These are phyloP conservation scores for Ceratotherium simum DNA, from an alignment of 2,113 vertebrate genomes.

Conservation along the genomic window DNA sequence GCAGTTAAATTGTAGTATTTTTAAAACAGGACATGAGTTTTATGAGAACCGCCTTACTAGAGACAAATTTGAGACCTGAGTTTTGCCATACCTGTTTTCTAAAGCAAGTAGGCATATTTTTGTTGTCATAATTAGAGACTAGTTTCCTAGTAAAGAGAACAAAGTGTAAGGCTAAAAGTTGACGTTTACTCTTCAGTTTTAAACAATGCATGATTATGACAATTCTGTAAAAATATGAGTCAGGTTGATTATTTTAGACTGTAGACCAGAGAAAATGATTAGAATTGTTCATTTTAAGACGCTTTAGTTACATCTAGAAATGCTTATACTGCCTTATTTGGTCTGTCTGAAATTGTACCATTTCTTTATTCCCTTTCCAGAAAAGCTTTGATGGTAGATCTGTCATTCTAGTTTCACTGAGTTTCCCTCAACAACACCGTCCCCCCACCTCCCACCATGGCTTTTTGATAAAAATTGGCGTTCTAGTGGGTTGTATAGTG, in stretches of 20 bases:
- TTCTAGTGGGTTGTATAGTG: not conserved
- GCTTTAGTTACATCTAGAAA: not conserved
- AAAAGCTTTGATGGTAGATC: conserved; percentile 29
- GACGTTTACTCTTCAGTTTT: conserved; percentile 6
- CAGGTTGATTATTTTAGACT: not conserved
- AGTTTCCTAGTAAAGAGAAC: conserved; percentile 47
- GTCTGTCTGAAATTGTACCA: not conserved
- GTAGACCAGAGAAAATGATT: conserved; percentile 22
- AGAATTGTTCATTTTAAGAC: conserved; percentile 16
- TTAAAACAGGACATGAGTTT: conserved; percentile 27
- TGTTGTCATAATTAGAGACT: not conserved
- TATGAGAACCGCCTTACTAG: not conserved
- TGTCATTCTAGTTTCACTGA: conserved; percentile 26
- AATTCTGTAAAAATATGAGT: not conserved
- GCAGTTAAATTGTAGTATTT: conserved; percentile 30
- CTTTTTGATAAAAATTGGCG: not conserved
- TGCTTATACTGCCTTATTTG: not conserved
- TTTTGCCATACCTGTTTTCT: conserved; percentile 49
- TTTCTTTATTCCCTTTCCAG: conserved; percentile 39
- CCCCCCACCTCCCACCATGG: not conserved
- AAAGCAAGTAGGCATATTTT: conserved; percentile 6
- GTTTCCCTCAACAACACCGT: not conserved
- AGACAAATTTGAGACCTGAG: conserved; percentile 5
- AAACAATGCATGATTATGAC: not conserved
- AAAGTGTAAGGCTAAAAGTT: conserved; percentile 37